Evolutionary conservation across 1,140 invertebrate species (phyloP), one percentile per base, ranked within the genome.

Genomic region (Sinella curviseta): DNA sequence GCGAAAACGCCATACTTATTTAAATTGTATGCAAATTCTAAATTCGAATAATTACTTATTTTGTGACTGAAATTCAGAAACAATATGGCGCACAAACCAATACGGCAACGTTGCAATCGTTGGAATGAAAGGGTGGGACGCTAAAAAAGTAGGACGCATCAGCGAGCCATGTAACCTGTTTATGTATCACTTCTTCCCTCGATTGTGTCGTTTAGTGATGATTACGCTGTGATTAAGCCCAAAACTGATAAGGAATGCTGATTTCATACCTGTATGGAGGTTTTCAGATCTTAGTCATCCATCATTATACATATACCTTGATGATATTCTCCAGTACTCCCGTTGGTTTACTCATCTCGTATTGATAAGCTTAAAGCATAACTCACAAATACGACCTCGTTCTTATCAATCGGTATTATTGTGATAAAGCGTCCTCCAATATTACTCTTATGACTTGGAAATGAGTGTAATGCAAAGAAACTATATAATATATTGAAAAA

Each of bases 1-100:
- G 54, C 70, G 80, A 73, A n/a, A 78, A 73, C 8, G 81, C 79
- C 83, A 83, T 83, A 54, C 4, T 67, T 54, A 24, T 75, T 75
- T 28, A 31, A 12, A 4, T 48, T 16, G 24, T 17, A 75, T 17
- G 35, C 24, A 14, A 48, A 26, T 75, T 36, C 16, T 70, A 33
- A 33, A 12, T 70, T 70, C 31, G 14, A 33, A 16, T 33, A 70
- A 70, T 8, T 17, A 65, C n/a, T n/a, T n/a, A n/a, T n/a, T n/a
- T n/a, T n/a, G n/a, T 30, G 8, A 16, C 65, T 33, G 31, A 24
- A 70, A 30, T 31, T 8, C 26, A 8, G 26, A 70, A 33, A 33
- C 8, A 70, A 70, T 70, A 70, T 70, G 65, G 65, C 65, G 65
- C 31, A 2, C 31, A n/a, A 8, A 31, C 65, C 3, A 31, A 70